Evolutionary conservation across 2,888 invertebrate genomes (phyloP).

Genomic region (Lithophane socia): DNA sequence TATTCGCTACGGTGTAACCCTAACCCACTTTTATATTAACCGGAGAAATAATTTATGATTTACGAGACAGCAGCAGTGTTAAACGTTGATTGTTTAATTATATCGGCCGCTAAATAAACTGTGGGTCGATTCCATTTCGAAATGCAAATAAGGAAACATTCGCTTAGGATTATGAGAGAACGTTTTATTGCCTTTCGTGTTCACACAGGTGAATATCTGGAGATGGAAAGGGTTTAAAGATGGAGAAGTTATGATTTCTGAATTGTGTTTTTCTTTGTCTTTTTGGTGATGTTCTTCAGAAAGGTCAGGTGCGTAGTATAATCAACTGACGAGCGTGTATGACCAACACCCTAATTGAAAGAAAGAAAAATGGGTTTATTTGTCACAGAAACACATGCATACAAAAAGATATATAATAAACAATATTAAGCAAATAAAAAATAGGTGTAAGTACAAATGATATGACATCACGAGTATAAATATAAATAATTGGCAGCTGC

Average conservation of each 20-base stretch:
- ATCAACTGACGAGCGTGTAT: not conserved
- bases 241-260: not conserved
- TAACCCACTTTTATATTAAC: conserved; percentile 62
- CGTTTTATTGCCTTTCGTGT: conserved; percentile 49
- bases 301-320: too few species aligned
- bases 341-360: not conserved
- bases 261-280: not conserved
- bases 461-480: too few species aligned
- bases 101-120: conserved; percentile 74
- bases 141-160: conserved; percentile 75
- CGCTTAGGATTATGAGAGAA: conserved; percentile 49
- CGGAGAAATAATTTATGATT: conserved; percentile 75
- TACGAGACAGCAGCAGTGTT: conserved; percentile 77
- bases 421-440: too few species aligned
- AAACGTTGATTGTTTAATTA: conserved; percentile 82
- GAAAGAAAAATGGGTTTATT: too few species aligned
- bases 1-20: conserved; percentile 52
- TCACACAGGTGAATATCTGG: conserved; percentile 36
- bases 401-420: too few species aligned
- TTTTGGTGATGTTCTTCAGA: not conserved
- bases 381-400: too few species aligned
- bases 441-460: too few species aligned
- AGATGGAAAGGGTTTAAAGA: not conserved
- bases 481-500: too few species aligned
- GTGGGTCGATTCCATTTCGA: conserved; percentile 72